A percentile compares a stretch with the other conserved stretches of the same genome.
Evolutionary conservation across 2,113 vertebrate genomes (phyloP).

Genomic region (Entelurus aequoreus): DNA sequence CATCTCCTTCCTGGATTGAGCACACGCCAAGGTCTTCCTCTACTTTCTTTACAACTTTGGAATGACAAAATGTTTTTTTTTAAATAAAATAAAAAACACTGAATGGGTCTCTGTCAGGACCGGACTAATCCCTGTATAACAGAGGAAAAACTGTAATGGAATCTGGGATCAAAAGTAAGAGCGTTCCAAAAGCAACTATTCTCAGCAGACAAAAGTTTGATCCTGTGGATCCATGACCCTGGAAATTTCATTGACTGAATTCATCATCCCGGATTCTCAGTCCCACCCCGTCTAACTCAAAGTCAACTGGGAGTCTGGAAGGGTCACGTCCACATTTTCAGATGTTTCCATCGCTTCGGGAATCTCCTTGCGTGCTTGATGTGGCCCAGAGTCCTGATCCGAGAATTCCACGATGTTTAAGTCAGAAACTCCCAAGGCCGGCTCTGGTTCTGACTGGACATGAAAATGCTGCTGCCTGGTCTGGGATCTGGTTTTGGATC

Average conservation of each 20-base stretch:
- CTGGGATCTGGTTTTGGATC: constrained; percentile 56
- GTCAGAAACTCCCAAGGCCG: constrained; percentile 10
- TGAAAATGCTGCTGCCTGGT: constrained; percentile 31
- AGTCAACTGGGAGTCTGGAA: constrained; percentile 46
- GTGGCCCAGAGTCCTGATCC: neutral
- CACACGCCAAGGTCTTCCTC: no score
- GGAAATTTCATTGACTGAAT: no score
- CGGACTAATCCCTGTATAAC: neutral
- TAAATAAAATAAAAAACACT: neutral
- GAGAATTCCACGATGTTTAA: neutral
- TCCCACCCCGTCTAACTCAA: constrained; percentile 30
- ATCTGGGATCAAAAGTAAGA: neutral
- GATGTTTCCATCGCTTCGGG: constrained; percentile 17
- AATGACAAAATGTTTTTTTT: neutral
- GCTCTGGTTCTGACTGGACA: constrained; percentile 20
- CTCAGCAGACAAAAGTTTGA: no score
- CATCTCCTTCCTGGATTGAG: neutral
- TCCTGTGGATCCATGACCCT: no score
- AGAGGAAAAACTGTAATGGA: neutral
- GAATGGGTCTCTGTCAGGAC: no score
- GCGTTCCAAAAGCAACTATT: neutral
- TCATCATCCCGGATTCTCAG: no score
- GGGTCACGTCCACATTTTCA: constrained; percentile 54
- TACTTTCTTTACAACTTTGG: neutral
- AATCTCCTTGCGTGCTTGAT: neutral